These are phyloP conservation scores for Orthosia gothica DNA, from an alignment of 2,888 invertebrate genomes.

Conservation along the genomic window DNA sequence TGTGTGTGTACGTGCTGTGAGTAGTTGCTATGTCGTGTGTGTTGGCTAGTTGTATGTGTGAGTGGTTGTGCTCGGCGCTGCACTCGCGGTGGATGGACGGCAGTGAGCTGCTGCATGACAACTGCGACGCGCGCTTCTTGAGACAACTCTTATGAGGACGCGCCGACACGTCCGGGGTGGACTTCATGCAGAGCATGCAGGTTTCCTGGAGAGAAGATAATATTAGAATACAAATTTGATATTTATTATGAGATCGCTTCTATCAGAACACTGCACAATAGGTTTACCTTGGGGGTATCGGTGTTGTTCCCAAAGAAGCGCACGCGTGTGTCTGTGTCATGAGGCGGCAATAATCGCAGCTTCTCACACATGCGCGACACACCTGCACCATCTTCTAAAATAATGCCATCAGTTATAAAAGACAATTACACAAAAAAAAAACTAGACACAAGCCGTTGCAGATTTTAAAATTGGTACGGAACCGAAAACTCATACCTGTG, in stretches of 20 bases:
- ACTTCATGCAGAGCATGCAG: constrained; percentile 86
- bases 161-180: constrained; percentile 85
- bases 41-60: constrained; percentile 82
- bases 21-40: no score
- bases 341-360: constrained; percentile 82
- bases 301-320: constrained; percentile 78
- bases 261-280: not conserved
- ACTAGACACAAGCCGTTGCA: no score
- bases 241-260: not conserved
- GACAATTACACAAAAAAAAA: not conserved
- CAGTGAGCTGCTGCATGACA: constrained; percentile 81
- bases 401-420: not conserved
- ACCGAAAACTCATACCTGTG: constrained; percentile 46
- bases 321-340: constrained; percentile 60
- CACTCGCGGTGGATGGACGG: constrained; percentile 76
- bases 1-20: no score
- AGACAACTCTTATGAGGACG: constrained; percentile 88
- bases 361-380: constrained; percentile 91
- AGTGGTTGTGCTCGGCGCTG: constrained; percentile 78
- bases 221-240: no score
- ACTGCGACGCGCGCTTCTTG: constrained; percentile 80
- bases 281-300: constrained; percentile 76
- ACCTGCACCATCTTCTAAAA: not conserved
- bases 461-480: no score
- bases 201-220: constrained; percentile 68